Base-by-base conservation (phyloP, 1,140 invertebrate genomes). In the Formica selysi region DNA sequence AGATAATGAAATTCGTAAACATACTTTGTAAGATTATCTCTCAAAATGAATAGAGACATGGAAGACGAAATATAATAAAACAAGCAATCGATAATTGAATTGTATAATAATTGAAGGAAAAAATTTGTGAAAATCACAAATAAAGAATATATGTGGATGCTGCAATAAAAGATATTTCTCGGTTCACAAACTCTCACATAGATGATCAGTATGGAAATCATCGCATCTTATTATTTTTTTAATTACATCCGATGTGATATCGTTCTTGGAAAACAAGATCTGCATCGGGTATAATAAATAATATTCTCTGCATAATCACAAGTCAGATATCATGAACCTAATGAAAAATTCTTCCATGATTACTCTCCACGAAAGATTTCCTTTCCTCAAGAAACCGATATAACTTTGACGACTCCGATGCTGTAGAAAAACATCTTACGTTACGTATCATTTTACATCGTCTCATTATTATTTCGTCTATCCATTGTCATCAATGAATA, bases 1-100 rank as follows among this genome's bases (percentile, higher is more conserved):
- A 48, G 76, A 22, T 57, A 70, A 57, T 80, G 36, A 41, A 57
- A 68, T 32, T 80, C 22, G 51, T 38, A 44, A 80, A 54, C 62
- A 48, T 19, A 54, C 29, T 38, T 80, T 29, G n/a, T 38, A 26
- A 54, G 54, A 32, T 61, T 61, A 61, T 76, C 51, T 74, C 51
- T 8, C 51, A 6, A 38, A 76, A 36, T 76, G 51, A 76, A 76
- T 19, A 32, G 36, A 54, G 36, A 51, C 32, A 59, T 74, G 22
- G 51, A 76, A 13, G 73, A 61, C 36, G 4, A 76, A 76, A 54
- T 61, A 59, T 32, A 32, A 32, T 32, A 32, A 32, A 32, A 74
- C 36, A 22, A 76, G 48, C 5, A 10, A 51, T 76, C 38, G 38
- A 59, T 59, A 76, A 76, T 61, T 59, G 51, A 74, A 74, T 74